These are phyloP conservation scores for Maconellicoccus hirsutus DNA, from an alignment of 1,140 invertebrate species.

Conservation along the genomic window DNA sequence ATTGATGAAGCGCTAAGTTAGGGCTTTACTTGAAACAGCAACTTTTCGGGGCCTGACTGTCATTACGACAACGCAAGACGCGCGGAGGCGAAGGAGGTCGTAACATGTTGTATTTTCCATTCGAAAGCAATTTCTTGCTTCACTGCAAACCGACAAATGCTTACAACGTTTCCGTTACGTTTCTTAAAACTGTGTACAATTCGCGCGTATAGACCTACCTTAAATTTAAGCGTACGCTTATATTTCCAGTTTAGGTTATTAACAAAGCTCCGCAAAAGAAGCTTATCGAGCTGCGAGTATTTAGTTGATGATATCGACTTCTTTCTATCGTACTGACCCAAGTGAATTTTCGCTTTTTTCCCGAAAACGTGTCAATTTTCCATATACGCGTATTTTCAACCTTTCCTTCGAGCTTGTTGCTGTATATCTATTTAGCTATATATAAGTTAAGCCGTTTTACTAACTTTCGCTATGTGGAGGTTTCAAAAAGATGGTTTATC, in stretches of 20 bases:
- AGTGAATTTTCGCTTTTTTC: too few relatives aligned
- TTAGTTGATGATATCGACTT: background rate
- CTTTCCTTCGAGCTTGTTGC: too few relatives aligned
- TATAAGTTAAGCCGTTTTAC: too few relatives aligned
- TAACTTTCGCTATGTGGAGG: too few relatives aligned
- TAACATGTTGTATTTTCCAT: constrained; percentile 11
- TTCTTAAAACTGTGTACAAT: background rate
- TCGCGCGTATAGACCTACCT: background rate
- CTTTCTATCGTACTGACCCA: too few relatives aligned
- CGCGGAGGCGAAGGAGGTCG: background rate
- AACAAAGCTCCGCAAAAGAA: background rate
- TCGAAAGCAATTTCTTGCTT: constrained; percentile 17
- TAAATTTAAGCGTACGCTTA: background rate
- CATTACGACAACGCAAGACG: background rate
- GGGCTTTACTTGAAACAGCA: background rate
- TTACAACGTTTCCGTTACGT: background rate
- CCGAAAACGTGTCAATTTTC: too few relatives aligned
- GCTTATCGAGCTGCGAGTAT: background rate
- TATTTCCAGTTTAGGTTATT: background rate
- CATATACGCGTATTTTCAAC: too few relatives aligned
- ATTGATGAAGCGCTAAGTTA: background rate
- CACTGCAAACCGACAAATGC: constrained; percentile 16
- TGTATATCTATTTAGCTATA: too few relatives aligned
- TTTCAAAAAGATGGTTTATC: too few relatives aligned
- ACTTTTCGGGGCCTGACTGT: background rate